phyloP scores from a whole-genome alignment of 2,797 vertebrate species.

The Phylloscopus collybita region DNA sequence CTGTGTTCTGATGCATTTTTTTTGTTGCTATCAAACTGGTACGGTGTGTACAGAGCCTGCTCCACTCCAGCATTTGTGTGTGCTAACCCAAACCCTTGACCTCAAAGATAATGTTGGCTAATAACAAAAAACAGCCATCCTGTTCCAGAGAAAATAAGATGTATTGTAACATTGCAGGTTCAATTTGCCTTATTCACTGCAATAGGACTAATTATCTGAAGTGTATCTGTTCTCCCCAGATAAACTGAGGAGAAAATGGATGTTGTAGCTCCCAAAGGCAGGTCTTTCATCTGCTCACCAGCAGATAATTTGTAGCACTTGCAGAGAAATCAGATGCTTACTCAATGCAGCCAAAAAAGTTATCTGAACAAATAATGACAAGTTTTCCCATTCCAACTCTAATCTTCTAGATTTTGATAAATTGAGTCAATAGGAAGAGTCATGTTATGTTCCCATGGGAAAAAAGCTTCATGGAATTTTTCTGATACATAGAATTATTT shows the following conservation, averaged over 20 bases:
- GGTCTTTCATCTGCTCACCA: background rate
- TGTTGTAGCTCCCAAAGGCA: background rate
- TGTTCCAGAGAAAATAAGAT: background rate
- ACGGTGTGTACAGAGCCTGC: background rate
- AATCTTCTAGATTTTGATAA: background rate
- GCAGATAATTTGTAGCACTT: background rate
- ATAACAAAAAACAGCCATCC: background rate
- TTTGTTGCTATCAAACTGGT: background rate
- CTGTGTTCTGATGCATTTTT: background rate
- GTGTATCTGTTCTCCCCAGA: background rate
- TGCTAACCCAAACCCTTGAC: background rate
- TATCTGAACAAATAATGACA: background rate
- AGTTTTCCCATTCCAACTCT: slow-evolving; percentile 24
- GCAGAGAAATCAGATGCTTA: background rate
- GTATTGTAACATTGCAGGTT: background rate
- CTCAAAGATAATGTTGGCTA: background rate
- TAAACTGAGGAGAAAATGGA: background rate
- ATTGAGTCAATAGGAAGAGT: background rate
- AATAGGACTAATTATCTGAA: background rate
- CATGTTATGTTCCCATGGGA: background rate
- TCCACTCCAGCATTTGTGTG: background rate
- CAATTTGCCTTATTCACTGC: background rate
- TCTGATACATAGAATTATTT: background rate
- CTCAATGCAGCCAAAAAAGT: background rate
- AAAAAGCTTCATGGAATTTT: background rate